Percentiles rank a stretch among this genome's conserved stretches.
phyloP scores from a whole-genome alignment of 2,797 vertebrate genomes.

The Sebastes oblongus region DNA sequence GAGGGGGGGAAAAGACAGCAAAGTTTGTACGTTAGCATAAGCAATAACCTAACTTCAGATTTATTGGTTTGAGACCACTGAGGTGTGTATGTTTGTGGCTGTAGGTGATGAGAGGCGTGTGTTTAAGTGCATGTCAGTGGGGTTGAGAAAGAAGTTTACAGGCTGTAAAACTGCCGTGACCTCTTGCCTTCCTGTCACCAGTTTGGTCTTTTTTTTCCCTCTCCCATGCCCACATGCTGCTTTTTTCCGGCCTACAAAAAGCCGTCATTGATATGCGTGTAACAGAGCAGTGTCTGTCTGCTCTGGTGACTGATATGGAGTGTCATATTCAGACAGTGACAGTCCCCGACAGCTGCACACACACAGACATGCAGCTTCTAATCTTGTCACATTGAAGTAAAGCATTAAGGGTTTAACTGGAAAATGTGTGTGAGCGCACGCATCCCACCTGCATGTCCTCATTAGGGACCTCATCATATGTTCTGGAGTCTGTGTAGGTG shows the following conservation, averaged over 20 bases:
- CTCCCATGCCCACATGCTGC: background rate
- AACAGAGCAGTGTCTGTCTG: slow-evolving; percentile 52
- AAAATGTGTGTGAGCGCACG: background rate
- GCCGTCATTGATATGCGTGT: slow-evolving; percentile 39
- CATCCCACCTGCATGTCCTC: slow-evolving; percentile 88
- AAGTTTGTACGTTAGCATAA: slow-evolving; percentile 6
- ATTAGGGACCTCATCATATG: slow-evolving; percentile 94
- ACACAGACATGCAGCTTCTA: slow-evolving; percentile 38
- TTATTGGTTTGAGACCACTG: slow-evolving; percentile 10
- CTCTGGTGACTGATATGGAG: slow-evolving; percentile 34
- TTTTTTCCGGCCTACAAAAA: slow-evolving; percentile 23
- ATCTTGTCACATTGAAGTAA: slow-evolving; percentile 50
- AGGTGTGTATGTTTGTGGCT: slow-evolving; percentile 39
- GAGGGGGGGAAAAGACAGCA: background rate
- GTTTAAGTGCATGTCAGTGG: slow-evolving; percentile 47
- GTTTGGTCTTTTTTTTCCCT: background rate
- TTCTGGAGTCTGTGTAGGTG: slow-evolving; percentile 83
- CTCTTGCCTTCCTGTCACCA: slow-evolving; percentile 53
- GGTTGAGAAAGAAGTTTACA: slow-evolving; percentile 62
- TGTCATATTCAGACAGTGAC: slow-evolving; percentile 49
- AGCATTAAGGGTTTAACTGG: background rate
- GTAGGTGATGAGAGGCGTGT: slow-evolving; percentile 33
- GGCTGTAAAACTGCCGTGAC: slow-evolving; percentile 59
- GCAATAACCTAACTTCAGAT: slow-evolving; percentile 19
- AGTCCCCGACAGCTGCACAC: slow-evolving; percentile 54